phyloP scores from a whole-genome alignment of 2,797 vertebrate species.

The Labroides dimidiatus region DNA sequence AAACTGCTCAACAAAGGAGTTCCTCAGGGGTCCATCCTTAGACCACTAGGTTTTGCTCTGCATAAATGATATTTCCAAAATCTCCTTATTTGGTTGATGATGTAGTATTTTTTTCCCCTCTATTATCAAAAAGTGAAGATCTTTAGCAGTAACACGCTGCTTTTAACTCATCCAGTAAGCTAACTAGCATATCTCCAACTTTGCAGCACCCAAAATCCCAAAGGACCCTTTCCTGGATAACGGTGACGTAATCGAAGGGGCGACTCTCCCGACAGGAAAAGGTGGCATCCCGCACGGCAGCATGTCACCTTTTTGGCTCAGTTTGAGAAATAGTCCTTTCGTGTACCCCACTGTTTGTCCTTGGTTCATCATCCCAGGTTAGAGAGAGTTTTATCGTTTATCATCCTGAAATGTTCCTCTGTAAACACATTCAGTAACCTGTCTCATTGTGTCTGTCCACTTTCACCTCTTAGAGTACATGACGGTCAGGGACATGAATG shows the following conservation, averaged over 20 bases:
- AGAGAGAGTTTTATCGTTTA: not conserved
- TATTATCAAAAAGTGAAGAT: too few relatives aligned
- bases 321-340: slow-evolving; percentile 41
- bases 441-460: not conserved
- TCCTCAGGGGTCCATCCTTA: too few relatives aligned
- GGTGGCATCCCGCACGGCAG: slow-evolving; percentile 7
- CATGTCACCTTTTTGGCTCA: slow-evolving; percentile 48
- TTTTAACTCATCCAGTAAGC: too few relatives aligned
- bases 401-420: not conserved
- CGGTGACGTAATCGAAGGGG: not conserved
- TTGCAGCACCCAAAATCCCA: slow-evolving; percentile 24
- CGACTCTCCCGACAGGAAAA: rapidly evolving
- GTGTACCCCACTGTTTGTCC: slow-evolving; percentile 50
- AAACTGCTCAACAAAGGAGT: too few relatives aligned
- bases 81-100: too few relatives aligned
- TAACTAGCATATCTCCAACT: not conserved
- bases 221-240: slow-evolving; percentile 2
- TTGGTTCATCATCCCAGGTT: slow-evolving; percentile 70
- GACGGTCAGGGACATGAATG: not conserved
- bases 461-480: slow-evolving; percentile 36
- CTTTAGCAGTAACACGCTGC: too few relatives aligned
- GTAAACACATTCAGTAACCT: not conserved
- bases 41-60: too few relatives aligned
- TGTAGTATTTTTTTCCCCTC: too few relatives aligned
- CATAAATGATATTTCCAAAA: too few relatives aligned